Evolutionary conservation across 1,140 invertebrate genomes (phyloP), one percentile per base, ranked within the genome.

Genomic region (Drosophila setifemur): DNA sequence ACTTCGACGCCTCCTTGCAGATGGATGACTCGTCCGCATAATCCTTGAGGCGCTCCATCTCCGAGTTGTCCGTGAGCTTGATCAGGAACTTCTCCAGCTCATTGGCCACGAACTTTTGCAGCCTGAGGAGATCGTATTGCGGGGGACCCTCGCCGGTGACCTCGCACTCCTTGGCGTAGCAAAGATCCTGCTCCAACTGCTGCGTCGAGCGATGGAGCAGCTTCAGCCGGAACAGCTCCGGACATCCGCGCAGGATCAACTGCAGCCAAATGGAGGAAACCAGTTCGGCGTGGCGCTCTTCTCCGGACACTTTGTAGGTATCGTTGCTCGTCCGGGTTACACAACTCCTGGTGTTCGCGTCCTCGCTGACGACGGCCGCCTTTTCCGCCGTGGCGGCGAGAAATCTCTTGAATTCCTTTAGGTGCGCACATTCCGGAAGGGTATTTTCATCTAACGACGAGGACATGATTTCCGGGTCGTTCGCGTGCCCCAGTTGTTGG

Each of bases 281-380:
- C 8, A 89, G 40, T 50, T 89, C 88, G 2, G 76, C 83, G 7
- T 70, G 55, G 1, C 50, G 54, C 33, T 89, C 88, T 7, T 88
- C 64, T 9, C 45, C 28, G n/a, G 45, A 77, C 9, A 89, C 73
- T 18, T 73, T 69, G 53, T 89, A 89, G 6, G 88, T 89, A 28
- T 89, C 88, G 26, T 53, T 89, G 45, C 67, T 75, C 23, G 43
- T 85, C 7, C 88, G 79, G 29, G 76, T 78, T 75, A 89, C 78
- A 82, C 82, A 89, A 61, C 31, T 66, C 7, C 52, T 25, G 40
- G 6, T 16, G 4, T 28, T 21, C 33, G 52, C 28, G 1, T 72
- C 68, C 21, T 85, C 70, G 31, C 58, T 70, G 6, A 12, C 29
- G 40, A 74, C 66, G 39, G 31, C 52, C 47, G 60, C 45, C 40